Evolutionary conservation across 2,113 vertebrate genomes (phyloP).

Genomic region (Corythornis vintsioides): DNA sequence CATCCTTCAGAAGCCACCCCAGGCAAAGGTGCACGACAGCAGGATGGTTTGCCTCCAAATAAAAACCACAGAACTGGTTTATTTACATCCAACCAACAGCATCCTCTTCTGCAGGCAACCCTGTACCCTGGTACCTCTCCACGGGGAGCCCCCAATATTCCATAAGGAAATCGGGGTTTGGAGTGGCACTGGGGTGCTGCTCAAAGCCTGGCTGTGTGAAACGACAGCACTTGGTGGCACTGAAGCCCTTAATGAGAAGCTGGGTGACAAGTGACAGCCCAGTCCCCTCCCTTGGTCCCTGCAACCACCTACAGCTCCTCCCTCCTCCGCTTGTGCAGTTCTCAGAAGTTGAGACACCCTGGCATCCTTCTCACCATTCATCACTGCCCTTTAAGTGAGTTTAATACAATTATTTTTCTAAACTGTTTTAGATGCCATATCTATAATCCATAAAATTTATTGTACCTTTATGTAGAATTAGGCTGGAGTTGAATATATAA

Average conservation of each 20-base stretch:
- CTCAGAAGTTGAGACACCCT: background rate
- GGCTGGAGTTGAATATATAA: conserved; percentile 82
- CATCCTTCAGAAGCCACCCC: background rate
- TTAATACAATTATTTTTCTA: conserved; percentile 82
- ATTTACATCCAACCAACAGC: background rate
- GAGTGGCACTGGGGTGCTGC: rapidly evolving
- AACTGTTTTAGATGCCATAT: conserved; percentile 85
- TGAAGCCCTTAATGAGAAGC: background rate
- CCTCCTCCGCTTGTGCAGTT: background rate
- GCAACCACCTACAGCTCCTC: background rate
- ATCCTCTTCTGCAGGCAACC: background rate
- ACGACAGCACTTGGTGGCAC: background rate
- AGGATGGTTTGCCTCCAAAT: background rate
- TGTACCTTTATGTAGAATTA: conserved; percentile 82
- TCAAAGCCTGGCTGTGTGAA: background rate
- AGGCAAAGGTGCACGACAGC: background rate
- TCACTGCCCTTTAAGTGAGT: conserved; percentile 69
- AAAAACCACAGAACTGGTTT: background rate
- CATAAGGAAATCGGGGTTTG: rapidly evolving
- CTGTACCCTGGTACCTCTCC: background rate
- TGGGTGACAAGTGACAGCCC: background rate
- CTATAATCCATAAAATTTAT: conserved; percentile 86
- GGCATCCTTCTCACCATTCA: conserved; percentile 36
- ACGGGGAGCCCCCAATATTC: background rate
- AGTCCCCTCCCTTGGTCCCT: background rate